These are phyloP conservation scores for Agrochola macilenta DNA, from an alignment of 2,888 invertebrate genomes.

Conservation along the genomic window DNA sequence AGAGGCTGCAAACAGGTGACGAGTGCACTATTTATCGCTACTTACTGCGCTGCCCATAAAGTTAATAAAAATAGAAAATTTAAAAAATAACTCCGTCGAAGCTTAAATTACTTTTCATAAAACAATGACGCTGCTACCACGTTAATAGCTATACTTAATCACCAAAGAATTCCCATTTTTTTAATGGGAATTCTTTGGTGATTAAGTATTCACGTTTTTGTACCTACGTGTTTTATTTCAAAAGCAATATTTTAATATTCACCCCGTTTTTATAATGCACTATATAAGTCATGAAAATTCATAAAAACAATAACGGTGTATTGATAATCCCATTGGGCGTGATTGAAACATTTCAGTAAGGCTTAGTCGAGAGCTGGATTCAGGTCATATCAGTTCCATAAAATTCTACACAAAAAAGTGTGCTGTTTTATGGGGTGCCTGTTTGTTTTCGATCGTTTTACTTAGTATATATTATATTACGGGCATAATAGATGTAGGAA, in stretches of 20 bases:
- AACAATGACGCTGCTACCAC: conserved; percentile 21
- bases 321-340: conserved; percentile 8
- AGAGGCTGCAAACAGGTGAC: conserved; percentile 14
- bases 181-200: too few species aligned
- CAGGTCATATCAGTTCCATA: not conserved
- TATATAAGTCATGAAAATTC: conserved; percentile 7
- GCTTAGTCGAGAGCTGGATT: conserved; percentile 5
- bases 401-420: not conserved
- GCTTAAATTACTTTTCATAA: conserved; percentile 12
- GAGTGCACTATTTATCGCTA: conserved; percentile 10
- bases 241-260: conserved; percentile 8
- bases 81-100: not conserved
- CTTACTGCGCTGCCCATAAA: not conserved
- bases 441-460: not conserved
- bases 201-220: conserved; percentile 27
- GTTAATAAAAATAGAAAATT: not conserved
- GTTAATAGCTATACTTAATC: conserved; percentile 54
- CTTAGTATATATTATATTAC: not conserved
- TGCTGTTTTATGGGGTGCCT: not conserved
- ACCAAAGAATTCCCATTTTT: conserved; percentile 37
- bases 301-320: not conserved
- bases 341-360: conserved; percentile 4
- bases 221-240: conserved; percentile 12
- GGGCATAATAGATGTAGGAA: not conserved
- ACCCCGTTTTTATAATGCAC: not conserved